Percentiles rank a stretch among this genome's conserved stretches.
Evolutionary conservation across 1,140 invertebrate species (phyloP).

Genomic region (Stenopsyche tienmushanensis): DNA sequence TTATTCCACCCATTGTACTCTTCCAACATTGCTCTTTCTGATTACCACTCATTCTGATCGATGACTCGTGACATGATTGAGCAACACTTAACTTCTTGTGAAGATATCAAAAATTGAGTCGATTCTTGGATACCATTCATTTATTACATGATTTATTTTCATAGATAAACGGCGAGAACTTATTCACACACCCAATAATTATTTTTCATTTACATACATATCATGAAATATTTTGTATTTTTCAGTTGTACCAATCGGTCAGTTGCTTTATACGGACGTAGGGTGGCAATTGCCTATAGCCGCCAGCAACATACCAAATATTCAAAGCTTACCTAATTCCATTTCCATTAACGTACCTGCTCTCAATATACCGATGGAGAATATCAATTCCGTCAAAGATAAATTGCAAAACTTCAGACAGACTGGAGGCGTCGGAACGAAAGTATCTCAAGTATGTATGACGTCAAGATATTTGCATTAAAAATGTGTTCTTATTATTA

Average conservation of each 20-base stretch:
- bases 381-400: slow-evolving; percentile 14
- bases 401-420: slow-evolving; percentile 14
- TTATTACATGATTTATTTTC: too few species aligned
- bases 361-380: slow-evolving; percentile 17
- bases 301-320: slow-evolving; percentile 32
- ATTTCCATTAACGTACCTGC: slow-evolving; percentile 24
- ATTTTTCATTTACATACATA: too few species aligned
- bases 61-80: too few species aligned
- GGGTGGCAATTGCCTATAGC: slow-evolving; percentile 55
- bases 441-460: slow-evolving; percentile 1
- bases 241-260: slow-evolving; percentile 52
- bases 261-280: slow-evolving; percentile 61
- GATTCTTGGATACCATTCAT: too few species aligned
- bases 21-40: too few species aligned
- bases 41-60: too few species aligned
- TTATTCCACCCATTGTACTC: too few species aligned
- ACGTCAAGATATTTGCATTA: neutral
- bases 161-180: too few species aligned
- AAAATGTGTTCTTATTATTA: neutral
- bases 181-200: too few species aligned
- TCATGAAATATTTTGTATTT: slow-evolving; percentile 12
- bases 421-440: neutral
- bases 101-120: too few species aligned
- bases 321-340: slow-evolving; percentile 26
- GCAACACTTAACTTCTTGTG: too few species aligned